A percentile compares a stretch with the other conserved stretches of the same genome.
These are phyloP conservation scores for Zophobas morio DNA, from an alignment of 1,140 invertebrate species.

Conservation along the genomic window DNA sequence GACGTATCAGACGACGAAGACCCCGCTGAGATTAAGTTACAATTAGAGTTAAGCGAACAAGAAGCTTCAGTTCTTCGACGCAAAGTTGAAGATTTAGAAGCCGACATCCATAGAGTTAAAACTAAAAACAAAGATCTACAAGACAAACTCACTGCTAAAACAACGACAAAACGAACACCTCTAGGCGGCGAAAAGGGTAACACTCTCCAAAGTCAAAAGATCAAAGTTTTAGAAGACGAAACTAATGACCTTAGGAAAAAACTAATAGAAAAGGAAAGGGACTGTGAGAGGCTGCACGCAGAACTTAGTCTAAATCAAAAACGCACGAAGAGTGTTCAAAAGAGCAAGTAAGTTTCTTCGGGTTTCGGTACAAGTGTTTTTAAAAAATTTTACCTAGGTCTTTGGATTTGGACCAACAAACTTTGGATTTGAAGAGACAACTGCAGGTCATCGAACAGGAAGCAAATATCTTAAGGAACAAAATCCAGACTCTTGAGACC, in stretches of 20 bases:
- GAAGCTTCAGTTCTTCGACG: conserved; percentile 85
- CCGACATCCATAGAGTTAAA: conserved; percentile 82
- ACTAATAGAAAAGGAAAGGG: conserved; percentile 87
- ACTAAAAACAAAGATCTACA: conserved; percentile 84
- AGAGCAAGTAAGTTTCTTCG: conserved; percentile 72
- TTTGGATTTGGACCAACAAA: conserved; percentile 74
- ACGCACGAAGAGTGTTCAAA: conserved; percentile 74
- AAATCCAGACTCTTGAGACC: conserved; percentile 76
- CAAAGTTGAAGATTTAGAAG: conserved; percentile 89
- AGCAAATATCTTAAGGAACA: conserved; percentile 75
- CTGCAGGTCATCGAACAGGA: conserved; percentile 83
- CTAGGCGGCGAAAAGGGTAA: conserved; percentile 63
- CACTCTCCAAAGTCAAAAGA: conserved; percentile 76
- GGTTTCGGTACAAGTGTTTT: conserved; percentile 4
- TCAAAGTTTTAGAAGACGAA: conserved; percentile 81
- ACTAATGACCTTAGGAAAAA: conserved; percentile 81
- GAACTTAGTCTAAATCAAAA: conserved; percentile 77
- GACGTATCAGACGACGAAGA: conserved; percentile 85
- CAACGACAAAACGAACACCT: conserved; percentile 65
- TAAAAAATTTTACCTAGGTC: conserved; percentile 68
- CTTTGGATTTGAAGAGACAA: conserved; percentile 80
- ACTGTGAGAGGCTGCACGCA: conserved; percentile 81
- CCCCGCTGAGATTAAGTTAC: conserved; percentile 81
- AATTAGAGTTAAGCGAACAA: conserved; percentile 91
- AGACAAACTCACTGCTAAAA: conserved; percentile 74